These are phyloP conservation scores for Drosophila parthenogenetica DNA, from an alignment of 2,888 invertebrate species.

Conservation along the genomic window DNA sequence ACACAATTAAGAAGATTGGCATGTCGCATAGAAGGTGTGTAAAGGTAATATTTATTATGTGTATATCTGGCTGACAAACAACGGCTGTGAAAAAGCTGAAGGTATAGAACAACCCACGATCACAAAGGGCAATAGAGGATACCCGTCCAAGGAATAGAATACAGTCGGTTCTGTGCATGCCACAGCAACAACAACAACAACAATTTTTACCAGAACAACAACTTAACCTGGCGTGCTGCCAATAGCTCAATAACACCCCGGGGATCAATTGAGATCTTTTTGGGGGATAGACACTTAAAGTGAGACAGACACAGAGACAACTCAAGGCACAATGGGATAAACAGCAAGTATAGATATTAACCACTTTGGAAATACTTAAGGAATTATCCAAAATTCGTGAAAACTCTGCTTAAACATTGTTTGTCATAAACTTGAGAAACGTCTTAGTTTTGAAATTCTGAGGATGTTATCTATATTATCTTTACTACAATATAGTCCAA, in stretches of 20 bases:
- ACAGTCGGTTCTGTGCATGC: background rate
- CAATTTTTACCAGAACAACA: conserved; percentile 6
- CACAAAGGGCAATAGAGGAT: conserved; percentile 50
- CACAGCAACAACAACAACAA: conserved; percentile 3
- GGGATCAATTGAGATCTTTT: conserved; percentile 78
- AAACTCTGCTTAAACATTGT: too few relatives aligned
- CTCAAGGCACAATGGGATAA: too few relatives aligned
- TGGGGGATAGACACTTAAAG: conserved; percentile 55
- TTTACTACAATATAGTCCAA: too few relatives aligned
- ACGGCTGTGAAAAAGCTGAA: conserved; percentile 36
- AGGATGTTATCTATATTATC: too few relatives aligned
- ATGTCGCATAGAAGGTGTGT: conserved; percentile 61
- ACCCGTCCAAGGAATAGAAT: conserved; percentile 8
- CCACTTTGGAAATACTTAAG: too few relatives aligned
- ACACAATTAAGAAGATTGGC: conserved; percentile 23
- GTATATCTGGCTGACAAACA: conserved; percentile 64
- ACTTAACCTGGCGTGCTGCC: conserved; percentile 65
- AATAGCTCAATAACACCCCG: conserved; percentile 78
- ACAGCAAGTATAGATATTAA: too few relatives aligned
- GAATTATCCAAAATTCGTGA: too few relatives aligned
- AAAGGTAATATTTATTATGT: conserved; percentile 77
- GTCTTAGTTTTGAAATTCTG: too few relatives aligned
- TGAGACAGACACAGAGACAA: conserved; percentile 21
- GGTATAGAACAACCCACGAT: conserved; percentile 27
- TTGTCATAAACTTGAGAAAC: too few relatives aligned